Percentiles rank a stretch among this genome's conserved stretches.
Evolutionary conservation across 2,888 invertebrate genomes (phyloP).

Genomic region (Papilio demoleus): DNA sequence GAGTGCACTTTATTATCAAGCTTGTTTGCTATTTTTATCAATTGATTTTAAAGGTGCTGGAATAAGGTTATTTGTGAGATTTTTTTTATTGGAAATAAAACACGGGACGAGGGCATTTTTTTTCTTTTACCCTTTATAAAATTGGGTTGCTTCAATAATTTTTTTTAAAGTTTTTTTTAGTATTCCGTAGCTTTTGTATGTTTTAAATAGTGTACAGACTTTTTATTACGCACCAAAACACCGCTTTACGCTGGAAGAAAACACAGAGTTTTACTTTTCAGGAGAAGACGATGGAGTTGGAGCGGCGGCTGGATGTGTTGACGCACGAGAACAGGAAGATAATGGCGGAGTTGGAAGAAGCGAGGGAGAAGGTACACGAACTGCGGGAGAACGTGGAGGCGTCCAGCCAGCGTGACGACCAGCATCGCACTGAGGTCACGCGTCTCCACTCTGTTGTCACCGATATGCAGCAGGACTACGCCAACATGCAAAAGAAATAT

Average conservation of each 20-base stretch:
- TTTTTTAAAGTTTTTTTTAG: neutral
- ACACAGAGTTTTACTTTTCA: conserved; percentile 51
- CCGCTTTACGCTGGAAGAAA: conserved; percentile 15
- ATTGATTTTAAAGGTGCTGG: neutral
- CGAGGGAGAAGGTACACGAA: conserved; percentile 79
- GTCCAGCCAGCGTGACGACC: conserved; percentile 74
- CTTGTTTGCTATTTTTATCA: neutral
- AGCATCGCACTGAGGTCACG: conserved; percentile 78
- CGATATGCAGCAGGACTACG: conserved; percentile 74
- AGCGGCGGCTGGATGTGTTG: conserved; percentile 74
- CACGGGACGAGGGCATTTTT: neutral
- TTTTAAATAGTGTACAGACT: neutral
- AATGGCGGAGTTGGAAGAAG: conserved; percentile 78
- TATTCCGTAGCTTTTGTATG: neutral
- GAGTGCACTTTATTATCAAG: neutral
- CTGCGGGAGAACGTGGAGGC: conserved; percentile 79
- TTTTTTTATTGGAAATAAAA: too few species aligned
- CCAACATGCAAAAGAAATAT: conserved; percentile 71
- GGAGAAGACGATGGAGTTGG: conserved; percentile 71
- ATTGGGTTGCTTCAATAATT: too few species aligned
- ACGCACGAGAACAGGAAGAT: conserved; percentile 79
- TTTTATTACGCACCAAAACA: neutral
- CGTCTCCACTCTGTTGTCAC: conserved; percentile 70
- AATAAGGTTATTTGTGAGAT: neutral
- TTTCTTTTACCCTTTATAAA: neutral